Evolutionary conservation across 2,797 vertebrate species (phyloP).

Genomic region (Sarcoramphus papa): DNA sequence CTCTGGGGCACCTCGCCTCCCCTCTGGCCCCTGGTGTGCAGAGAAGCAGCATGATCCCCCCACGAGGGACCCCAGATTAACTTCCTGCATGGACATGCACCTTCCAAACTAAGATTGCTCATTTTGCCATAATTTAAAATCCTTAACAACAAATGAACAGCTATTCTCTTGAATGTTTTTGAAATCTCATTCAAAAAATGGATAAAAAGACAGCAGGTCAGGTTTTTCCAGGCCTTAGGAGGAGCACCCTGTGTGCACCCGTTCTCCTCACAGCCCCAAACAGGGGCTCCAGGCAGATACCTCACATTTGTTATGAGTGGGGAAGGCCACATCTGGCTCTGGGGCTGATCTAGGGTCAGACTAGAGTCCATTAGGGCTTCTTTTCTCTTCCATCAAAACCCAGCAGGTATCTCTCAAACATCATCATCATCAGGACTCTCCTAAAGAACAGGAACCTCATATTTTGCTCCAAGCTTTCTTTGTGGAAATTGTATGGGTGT

Average conservation of each 20-base stretch:
- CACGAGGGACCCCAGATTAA: neutral
- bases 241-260: neutral
- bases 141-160: neutral
- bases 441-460: neutral
- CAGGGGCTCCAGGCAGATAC: neutral
- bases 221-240: neutral
- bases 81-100: fast-evolving
- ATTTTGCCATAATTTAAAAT: neutral
- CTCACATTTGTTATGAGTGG: neutral
- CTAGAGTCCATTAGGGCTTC: neutral
- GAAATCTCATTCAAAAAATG: neutral
- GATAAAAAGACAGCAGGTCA: neutral
- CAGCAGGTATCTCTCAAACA: neutral
- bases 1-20: neutral
- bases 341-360: neutral
- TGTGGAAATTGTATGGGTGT: neutral
- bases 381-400: neutral
- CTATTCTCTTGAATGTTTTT: neutral
- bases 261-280: neutral
- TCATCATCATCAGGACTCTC: neutral
- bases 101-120: neutral
- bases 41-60: neutral
- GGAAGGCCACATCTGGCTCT: neutral
- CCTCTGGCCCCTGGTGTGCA: neutral
- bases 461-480: neutral